These are phyloP conservation scores for Trinorchestia longiramus DNA, from an alignment of 1,140 invertebrate genomes.

Conservation along the genomic window DNA sequence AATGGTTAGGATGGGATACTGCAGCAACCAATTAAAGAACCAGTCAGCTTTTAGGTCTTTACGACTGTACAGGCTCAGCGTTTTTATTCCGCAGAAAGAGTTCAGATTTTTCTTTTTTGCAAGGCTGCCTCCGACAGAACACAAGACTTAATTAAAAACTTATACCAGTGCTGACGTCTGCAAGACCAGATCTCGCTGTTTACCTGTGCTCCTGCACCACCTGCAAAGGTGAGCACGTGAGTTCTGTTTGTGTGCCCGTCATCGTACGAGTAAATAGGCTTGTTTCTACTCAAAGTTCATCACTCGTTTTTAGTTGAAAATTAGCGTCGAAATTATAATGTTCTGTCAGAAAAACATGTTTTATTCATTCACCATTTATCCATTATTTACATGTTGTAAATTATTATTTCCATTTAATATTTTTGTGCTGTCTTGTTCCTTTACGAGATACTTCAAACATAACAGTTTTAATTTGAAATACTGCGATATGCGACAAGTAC, in stretches of 20 bases:
- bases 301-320: neutral
- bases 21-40: neutral
- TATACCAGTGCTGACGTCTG: slow-evolving; percentile 3
- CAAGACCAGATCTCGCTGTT: neutral
- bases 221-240: neutral
- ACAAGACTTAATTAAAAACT: slow-evolving; percentile 46
- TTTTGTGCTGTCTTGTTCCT: neutral
- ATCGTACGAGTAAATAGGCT: neutral
- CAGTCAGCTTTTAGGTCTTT: neutral
- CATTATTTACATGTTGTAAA: neutral
- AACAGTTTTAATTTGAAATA: neutral
- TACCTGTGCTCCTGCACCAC: neutral
- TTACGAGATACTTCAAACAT: neutral
- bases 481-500: neutral
- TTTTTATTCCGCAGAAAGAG: slow-evolving; percentile 12
- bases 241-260: neutral
- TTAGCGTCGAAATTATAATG: neutral
- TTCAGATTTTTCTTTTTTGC: slow-evolving; percentile 17
- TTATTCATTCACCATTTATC: neutral
- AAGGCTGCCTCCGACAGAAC: neutral
- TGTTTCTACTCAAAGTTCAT: neutral
- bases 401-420: neutral
- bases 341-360: neutral
- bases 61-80: neutral
- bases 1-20: neutral